A percentile compares a stretch with the other conserved stretches of the same genome.
These are phyloP conservation scores for Drosophila quinaria DNA, from an alignment of 2,888 invertebrate species.

Conservation along the genomic window DNA sequence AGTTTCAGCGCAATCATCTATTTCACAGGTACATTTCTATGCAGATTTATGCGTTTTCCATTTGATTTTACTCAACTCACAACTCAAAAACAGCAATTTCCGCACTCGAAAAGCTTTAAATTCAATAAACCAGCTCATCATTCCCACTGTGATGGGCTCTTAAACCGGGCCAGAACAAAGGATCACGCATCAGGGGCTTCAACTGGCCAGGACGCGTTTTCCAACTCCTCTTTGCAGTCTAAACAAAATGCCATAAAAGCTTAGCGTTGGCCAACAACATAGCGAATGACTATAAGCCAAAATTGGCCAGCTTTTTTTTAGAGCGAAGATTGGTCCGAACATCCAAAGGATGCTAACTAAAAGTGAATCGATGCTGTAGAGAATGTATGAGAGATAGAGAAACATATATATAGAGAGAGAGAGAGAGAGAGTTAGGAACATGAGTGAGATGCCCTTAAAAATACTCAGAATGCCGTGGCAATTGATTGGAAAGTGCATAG, in stretches of 20 bases:
- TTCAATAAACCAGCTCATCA: slow-evolving; percentile 56
- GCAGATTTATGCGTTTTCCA: slow-evolving; percentile 72
- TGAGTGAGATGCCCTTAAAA: background rate
- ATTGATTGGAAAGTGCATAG: background rate
- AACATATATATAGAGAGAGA: background rate
- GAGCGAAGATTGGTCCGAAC: slow-evolving; percentile 19
- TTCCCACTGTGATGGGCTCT: slow-evolving; percentile 12
- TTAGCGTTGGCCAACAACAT: slow-evolving; percentile 26
- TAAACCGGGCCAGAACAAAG: slow-evolving; percentile 13
- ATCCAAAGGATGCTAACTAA: background rate
- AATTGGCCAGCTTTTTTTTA: slow-evolving; percentile 25
- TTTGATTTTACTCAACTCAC: slow-evolving; percentile 48
- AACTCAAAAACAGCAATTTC: slow-evolving; percentile 45
- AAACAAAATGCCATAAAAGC: slow-evolving; percentile 42
- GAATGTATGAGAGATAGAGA: background rate
- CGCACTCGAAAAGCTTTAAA: slow-evolving; percentile 42
- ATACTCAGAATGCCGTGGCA: background rate
- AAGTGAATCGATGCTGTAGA: background rate
- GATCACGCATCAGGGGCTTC: slow-evolving; percentile 16
- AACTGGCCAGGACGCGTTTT: background rate
- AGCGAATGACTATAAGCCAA: slow-evolving; percentile 26
- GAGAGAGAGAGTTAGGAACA: background rate
- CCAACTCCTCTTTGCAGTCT: background rate
- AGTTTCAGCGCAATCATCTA: slow-evolving; percentile 20
- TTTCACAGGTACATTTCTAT: slow-evolving; percentile 51